phyloP scores from a whole-genome alignment of 2,888 invertebrate species.

The Limnephilus marmoratus region DNA sequence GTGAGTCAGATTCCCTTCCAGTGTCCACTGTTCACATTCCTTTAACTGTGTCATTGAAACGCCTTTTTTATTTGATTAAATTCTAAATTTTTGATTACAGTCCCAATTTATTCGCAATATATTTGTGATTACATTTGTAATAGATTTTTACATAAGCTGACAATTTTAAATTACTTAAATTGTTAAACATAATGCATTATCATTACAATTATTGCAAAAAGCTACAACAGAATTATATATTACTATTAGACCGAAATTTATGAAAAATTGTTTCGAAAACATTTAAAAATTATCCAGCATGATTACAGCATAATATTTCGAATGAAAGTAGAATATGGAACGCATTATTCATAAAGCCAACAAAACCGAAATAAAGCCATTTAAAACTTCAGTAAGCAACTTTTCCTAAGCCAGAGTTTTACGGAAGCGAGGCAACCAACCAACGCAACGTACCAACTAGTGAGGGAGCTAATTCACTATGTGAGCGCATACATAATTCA shows the following conservation, averaged over 20 bases:
- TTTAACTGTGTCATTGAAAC: no score
- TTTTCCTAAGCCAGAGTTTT: not conserved
- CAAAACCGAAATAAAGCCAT: not conserved
- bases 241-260: not conserved
- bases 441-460: not conserved
- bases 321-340: not conserved
- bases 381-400: not conserved
- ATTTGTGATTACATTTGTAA: no score
- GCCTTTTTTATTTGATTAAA: no score
- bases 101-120: no score
- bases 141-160: no score
- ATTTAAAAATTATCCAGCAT: not conserved
- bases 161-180: no score
- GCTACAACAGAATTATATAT: no score
- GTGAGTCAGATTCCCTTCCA: no score
- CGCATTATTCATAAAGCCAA: conserved; percentile 2
- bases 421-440: not conserved
- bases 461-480: conserved; percentile 47
- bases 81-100: no score
- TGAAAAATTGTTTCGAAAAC: not conserved
- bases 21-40: no score
- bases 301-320: not conserved
- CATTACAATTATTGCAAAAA: no score
- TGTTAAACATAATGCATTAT: no score
- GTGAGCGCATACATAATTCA: conserved; percentile 55